Percentiles rank a stretch among this genome's conserved stretches.
Evolutionary conservation across 2,888 invertebrate genomes (phyloP).

Genomic region (Hypomecis punctinalis): DNA sequence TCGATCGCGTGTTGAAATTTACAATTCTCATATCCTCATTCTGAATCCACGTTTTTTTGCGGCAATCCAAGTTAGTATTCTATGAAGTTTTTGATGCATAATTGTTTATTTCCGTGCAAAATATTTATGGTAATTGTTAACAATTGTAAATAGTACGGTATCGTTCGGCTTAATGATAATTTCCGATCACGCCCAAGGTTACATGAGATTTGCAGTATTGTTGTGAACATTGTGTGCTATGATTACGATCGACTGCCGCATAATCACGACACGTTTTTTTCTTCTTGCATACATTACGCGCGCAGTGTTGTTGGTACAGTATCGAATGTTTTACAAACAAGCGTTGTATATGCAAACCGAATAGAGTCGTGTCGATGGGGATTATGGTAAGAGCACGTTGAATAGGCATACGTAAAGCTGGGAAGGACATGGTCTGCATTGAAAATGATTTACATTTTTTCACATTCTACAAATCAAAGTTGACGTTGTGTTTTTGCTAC

Average conservation of each 20-base stretch:
- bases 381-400: constrained; percentile 29
- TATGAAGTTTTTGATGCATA: constrained; percentile 12
- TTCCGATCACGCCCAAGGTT: constrained; percentile 45
- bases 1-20: constrained; percentile 22
- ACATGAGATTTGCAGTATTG: constrained; percentile 48
- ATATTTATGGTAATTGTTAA: constrained; percentile 19
- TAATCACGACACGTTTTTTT: constrained; percentile 42
- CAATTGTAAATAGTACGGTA: constrained; percentile 15
- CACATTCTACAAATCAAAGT: neutral
- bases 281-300: constrained; percentile 37
- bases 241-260: constrained; percentile 48
- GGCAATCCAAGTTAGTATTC: constrained; percentile 4
- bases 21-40: constrained; percentile 11
- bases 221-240: constrained; percentile 48
- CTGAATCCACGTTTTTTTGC: constrained; percentile 4
- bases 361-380: constrained; percentile 30
- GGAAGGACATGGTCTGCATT: constrained; percentile 19
- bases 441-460: constrained; percentile 14
- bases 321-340: constrained; percentile 41
- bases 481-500: neutral
- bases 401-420: constrained; percentile 29
- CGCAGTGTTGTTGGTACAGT: constrained; percentile 33
- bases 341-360: constrained; percentile 41
- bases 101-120: constrained; percentile 27
- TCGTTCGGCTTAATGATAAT: constrained; percentile 30